Evolutionary conservation across 1,140 invertebrate genomes (phyloP), one percentile per base, ranked within the genome.

Genomic region (Brachionus koreanus): DNA sequence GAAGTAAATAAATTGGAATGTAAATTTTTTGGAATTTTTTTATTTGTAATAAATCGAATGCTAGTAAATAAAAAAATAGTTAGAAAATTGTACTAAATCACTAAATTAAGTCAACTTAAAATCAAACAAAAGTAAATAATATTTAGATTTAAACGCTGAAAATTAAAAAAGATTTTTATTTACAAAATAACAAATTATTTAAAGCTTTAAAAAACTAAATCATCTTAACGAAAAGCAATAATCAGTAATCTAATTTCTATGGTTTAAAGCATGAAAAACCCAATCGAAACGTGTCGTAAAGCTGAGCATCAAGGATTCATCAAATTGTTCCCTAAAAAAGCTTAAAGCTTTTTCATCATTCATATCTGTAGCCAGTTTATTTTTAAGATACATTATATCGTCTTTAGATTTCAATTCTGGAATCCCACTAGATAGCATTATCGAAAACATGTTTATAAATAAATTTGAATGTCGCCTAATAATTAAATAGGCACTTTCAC

Each of bases 341-440:
- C 92, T 90, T 72, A 93, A 88, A 16, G 95, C 96, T 85, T 95
- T 93, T 77, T 84, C 23, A 39, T 85, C 83, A 35, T 92, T 90
- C 86, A 94, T 93, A 83, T 94, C 93, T 84, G 95, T 90, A 43
- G 90, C 95, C 87, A 98, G 90, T 82, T 95, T 97, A 86, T 97
- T 95, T 83, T 95, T 90, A 63, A 98, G 90, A 87, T 93, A 93
- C 63, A 94, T 93, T 42, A 98, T 91, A 88, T 99, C 97, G 86
- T 97, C 95, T 85, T 96, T 93, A 0, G 94, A 95, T 83, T 91
- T 89, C 39, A 92, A 86, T 85, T 99, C 97, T 6, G 97, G 95
- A 84, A 99, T 91, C 69, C 96, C 97, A 65, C 96, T 98, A 10
- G 95, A 96, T 85, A 98, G 93, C 97, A 99, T 98, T 94, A 99